Base-by-base conservation (phyloP, 2,113 vertebrate genomes). In the Paralichthys olivaceus region DNA sequence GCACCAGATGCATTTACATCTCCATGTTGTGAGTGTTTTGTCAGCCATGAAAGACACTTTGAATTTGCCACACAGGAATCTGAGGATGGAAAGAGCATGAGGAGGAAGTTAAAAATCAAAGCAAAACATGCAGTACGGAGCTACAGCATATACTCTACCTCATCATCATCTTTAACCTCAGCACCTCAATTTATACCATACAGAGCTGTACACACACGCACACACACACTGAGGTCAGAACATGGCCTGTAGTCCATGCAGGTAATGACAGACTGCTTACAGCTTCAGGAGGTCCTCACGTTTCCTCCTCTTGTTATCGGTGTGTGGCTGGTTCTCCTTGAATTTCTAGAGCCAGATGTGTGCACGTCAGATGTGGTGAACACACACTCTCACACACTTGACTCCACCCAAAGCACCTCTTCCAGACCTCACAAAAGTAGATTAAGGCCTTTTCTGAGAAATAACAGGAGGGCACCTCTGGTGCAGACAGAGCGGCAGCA, bases 221-320 rank as follows among this genome's bases (percentile, higher is more conserved):
- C 26, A 53, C 59, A 53, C 23, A 47, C 69, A 40, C 47, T 29
- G 78, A 83, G 82, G 86, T 89, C 74, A 79, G 54, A 61, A 75
- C 72, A 58, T 25, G 69, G 72, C 43, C 72, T 77, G 34, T 25
- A 80, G 81, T 79, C 55, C 28, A 7, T 2, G 65, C 81, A 84
- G 77, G 80, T 90, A 87, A 92, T 90, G 74, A 91, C 32, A 90
- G 83, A 73, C 37, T 8, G 28, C 56, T 14, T 20, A 47, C n/a
- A 32, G 72, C 74, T 70, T 37, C 49, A 75, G 64, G 73, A 7
- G 55, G 72, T 59, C 68, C 43, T 69, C 49, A 57, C 55, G 70
- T 47, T 72, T 55, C 14, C 15, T 77, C 40, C 61, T 61, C 47
- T 73, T 57, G 59, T 84, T 84, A 77, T 87, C 84, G 76, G 72